Percentiles rank a stretch among this genome's conserved stretches.
Evolutionary conservation across 2,888 invertebrate genomes (phyloP).

Genomic region (Tolmerus cingulatus): DNA sequence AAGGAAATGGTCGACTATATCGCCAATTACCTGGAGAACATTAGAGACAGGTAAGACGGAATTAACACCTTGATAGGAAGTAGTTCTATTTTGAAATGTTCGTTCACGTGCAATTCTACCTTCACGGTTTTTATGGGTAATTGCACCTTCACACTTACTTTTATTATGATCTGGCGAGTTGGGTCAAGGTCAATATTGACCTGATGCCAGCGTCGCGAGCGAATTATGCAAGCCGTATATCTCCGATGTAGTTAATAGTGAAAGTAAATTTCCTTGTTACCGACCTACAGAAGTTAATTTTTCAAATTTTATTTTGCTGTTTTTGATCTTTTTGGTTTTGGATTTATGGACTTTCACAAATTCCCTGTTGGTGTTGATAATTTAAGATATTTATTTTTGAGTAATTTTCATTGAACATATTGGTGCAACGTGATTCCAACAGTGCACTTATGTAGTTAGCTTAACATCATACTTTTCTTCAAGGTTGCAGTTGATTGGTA

Average conservation of each 20-base stretch:
- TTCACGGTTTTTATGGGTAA: not conserved
- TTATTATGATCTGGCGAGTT: not conserved
- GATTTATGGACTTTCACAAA: not conserved
- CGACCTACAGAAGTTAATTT: not conserved
- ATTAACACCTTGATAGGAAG: conserved; percentile 1
- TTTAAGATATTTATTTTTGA: not conserved
- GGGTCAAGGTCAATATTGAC: conserved; percentile 35
- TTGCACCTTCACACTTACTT: conserved; percentile 5
- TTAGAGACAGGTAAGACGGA: conserved; percentile 80
- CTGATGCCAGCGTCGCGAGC: not conserved
- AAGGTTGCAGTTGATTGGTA: not conserved
- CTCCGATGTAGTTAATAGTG: not conserved
- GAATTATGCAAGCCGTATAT: not conserved
- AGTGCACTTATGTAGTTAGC: not conserved
- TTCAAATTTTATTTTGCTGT: not conserved
- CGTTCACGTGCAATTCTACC: not conserved
- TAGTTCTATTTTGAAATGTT: not conserved
- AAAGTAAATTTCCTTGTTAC: conserved; percentile 18
- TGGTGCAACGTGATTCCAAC: not conserved
- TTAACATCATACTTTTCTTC: not conserved
- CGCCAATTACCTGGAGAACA: conserved; percentile 90
- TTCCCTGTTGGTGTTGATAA: not conserved
- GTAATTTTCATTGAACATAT: not conserved
- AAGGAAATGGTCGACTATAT: conserved; percentile 95
- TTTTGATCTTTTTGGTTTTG: not conserved